Evolutionary conservation across 2,888 invertebrate species (phyloP).

Genomic region (Brachynemurus nebulosus): DNA sequence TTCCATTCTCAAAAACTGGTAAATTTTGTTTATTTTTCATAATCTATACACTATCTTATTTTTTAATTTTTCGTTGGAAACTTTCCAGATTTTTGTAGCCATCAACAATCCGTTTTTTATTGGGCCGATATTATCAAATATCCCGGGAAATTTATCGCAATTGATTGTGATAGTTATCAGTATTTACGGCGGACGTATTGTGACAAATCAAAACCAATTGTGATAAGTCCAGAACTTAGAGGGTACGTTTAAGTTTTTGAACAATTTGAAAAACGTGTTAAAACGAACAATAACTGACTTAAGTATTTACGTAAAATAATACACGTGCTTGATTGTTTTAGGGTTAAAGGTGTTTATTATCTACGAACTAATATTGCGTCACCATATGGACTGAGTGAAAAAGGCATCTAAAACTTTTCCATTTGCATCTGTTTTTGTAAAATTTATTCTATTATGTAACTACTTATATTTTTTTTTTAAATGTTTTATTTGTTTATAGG

Average conservation of each 20-base stretch:
- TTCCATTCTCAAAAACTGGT: not conserved
- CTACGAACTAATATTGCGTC: not conserved
- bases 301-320: not conserved
- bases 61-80: not conserved
- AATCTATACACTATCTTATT: not conserved
- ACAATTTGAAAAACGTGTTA: not conserved
- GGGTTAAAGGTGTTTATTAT: not conserved
- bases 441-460: not conserved
- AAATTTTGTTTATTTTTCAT: not conserved
- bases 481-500: too few relatives aligned
- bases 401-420: not conserved
- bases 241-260: not conserved
- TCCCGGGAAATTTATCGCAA: not conserved
- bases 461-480: too few relatives aligned
- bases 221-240: not conserved
- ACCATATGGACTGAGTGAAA: not conserved
- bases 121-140: not conserved
- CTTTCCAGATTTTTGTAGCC: constrained; percentile 1
- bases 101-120: not conserved
- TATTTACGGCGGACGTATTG: not conserved
- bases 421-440: too few relatives aligned
- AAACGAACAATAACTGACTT: not conserved
- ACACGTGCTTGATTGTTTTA: not conserved
- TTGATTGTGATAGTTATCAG: not conserved
- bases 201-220: not conserved